Base-by-base conservation (phyloP, 53 echinoderm and acorn worm species). In the Mesocentrotus franciscanus region DNA sequence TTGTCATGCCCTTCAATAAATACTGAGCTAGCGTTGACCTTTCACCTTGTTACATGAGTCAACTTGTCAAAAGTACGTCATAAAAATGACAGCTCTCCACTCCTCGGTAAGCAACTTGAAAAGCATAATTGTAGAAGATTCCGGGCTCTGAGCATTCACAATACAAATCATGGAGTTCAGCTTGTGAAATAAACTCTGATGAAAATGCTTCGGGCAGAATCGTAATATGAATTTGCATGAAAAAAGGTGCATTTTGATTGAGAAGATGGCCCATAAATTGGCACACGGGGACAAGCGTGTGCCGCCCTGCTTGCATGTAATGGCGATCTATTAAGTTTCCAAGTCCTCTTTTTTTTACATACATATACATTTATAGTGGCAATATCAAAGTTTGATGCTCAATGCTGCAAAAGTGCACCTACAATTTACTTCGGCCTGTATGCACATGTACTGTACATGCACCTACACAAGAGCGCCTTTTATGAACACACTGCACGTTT, bases 181-280 rank as follows among this genome's bases (percentile, higher is more conserved):
- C 34, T 14, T 81, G 15, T 81, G 18, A 18, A 39, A 18, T 42
- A 16, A 81, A 22, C 81, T 42, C 5, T 36, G 36, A 36, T 39
- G 42, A 17, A 13, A 33, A 39, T 42, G 81, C 81, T 36, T 8
- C 79, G 15, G 35, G 79, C 79, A 79, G 35, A 39, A 39, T 39
- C 13, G 13, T 36, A 79, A 36, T 35, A 79, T 30, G 79, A 79
- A 79, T 79, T 79, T 79, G 79, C 39, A 39, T 42, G 74, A 81
- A 81, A 81, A 78, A 42, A n/a, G 81, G 39, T 36, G 81, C 5
- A 42, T 18, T 8, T 42, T 81, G 39, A 42, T 81, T 36, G 81
- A 81, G 6, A 81, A 81, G 81, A 81, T 39, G 39, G 9, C 42
- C 81, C 81, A 36, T 81, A 81, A 81, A 81, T 81, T 42, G 81